Percentiles rank a stretch among this genome's conserved stretches.
Conservation (phyloP, 2,797 vertebrate genomes). For the Acipenser oxyrinchus region DNA sequence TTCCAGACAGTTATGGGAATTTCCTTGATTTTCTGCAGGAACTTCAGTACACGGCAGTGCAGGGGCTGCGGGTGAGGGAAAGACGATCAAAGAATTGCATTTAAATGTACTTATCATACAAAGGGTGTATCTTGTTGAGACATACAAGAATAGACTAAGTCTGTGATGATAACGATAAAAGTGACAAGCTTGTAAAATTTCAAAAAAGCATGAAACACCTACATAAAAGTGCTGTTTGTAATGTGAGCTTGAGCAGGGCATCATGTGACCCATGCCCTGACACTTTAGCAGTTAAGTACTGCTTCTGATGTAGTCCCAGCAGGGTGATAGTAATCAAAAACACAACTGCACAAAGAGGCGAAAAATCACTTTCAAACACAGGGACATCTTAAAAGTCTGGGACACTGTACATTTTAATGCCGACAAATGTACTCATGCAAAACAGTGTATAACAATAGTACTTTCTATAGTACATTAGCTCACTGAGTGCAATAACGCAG, state of each 20-base stretch:
- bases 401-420: too few species aligned
- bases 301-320: slow-evolving; percentile 54
- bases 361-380: neutral
- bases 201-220: slow-evolving; percentile 56
- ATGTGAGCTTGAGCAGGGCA: slow-evolving; percentile 50
- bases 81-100: slow-evolving; percentile 1
- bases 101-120: slow-evolving; percentile 23
- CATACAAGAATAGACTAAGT: slow-evolving; percentile 38
- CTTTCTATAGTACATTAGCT: too few species aligned
- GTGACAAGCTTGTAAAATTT: slow-evolving; percentile 61
- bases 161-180: slow-evolving; percentile 43
- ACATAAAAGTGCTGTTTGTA: slow-evolving; percentile 55
- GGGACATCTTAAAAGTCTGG: neutral
- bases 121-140: slow-evolving; percentile 35
- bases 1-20: slow-evolving; percentile 12
- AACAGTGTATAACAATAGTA: too few species aligned
- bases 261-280: slow-evolving; percentile 45
- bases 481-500: too few species aligned
- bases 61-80: slow-evolving; percentile 11
- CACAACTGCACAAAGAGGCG: slow-evolving; percentile 29
- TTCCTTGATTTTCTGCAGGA: slow-evolving; percentile 9
- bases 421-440: too few species aligned
- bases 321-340: slow-evolving; percentile 56
- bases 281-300: slow-evolving; percentile 57
- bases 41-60: slow-evolving; percentile 19